Base-by-base conservation (phyloP, 2,888 invertebrate genomes). In the Hyposoter dolosus region DNA sequence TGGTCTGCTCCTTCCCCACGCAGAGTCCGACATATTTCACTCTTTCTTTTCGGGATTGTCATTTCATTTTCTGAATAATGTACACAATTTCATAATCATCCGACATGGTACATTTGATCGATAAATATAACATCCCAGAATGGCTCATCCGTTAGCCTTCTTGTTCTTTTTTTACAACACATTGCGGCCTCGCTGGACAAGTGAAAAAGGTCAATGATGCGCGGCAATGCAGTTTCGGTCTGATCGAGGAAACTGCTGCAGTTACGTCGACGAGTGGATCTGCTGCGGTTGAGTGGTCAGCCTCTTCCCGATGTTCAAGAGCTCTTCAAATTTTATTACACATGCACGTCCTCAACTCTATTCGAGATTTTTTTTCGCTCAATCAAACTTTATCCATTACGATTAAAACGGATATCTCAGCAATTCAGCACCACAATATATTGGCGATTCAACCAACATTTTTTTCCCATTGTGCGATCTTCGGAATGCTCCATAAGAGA, bases 201-300 rank as follows among this genome's bases (percentile, higher is more conserved):
- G 84, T 78, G 65, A 81, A 77, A 74, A 81, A 77, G 81, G 84
- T 84, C 84, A 84, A 82, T 68, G 81, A 66, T 84, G 84, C 80
- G 76, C 80, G 72, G 56, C 76, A 81, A 84, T 84, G 80, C 76
- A 84, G 81, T 60, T 80, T 76, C 40, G 65, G 76, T 66, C 76
- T 40, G 56, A 66, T 63, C 71, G 80, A 84, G 76, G 66, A 76
- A 84, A 84, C 80, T 81, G 76, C 80, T 81, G 81, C 71, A 84
- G 81, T 84, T 82, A 79, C 56, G 47, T 56, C 65, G 60, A 71
- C 65, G 66, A 82, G 81, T 77, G 77, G 80, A 84, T 84, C 60
- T 56, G 75, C 84, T 71, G 84, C 53, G 76, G 76, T 77, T 66
- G 84, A 84, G 80, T 84, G 84, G 65, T 56, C 84, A 50, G 74